These are phyloP conservation scores for Psilopogon haemacephalus DNA, from an alignment of 2,113 vertebrate genomes.

Conservation along the genomic window DNA sequence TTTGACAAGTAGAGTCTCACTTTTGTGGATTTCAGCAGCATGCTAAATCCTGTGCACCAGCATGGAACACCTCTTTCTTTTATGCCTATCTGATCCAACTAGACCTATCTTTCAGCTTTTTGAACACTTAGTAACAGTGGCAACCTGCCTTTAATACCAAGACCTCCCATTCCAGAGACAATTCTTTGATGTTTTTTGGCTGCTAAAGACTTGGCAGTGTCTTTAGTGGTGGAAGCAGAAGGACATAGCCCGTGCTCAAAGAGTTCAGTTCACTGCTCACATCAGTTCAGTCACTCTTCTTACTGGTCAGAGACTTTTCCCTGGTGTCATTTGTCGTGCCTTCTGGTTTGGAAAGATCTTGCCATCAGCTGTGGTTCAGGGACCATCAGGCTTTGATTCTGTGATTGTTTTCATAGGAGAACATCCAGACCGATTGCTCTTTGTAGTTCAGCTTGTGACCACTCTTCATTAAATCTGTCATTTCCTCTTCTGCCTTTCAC, in stretches of 20 bases:
- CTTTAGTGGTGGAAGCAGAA: not conserved
- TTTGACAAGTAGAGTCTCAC: not conserved
- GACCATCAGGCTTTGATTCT: not conserved
- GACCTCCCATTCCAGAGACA: not conserved
- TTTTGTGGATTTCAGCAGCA: not conserved
- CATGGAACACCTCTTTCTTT: not conserved
- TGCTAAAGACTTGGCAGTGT: not conserved
- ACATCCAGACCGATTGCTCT: not conserved
- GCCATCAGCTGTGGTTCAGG: not conserved
- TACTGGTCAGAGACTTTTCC: not conserved
- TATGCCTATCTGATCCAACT: not conserved
- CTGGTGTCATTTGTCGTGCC: not conserved
- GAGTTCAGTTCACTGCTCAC: not conserved
- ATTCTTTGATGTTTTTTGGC: not conserved
- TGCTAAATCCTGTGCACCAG: not conserved
- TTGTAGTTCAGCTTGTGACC: constrained; percentile 22
- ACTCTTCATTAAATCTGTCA: constrained; percentile 48
- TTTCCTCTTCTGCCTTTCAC: constrained; percentile 64
- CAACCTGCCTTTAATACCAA: not conserved
- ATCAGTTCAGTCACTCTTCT: not conserved
- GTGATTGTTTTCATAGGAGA: not conserved
- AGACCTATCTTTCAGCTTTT: not conserved
- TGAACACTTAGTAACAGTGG: not conserved
- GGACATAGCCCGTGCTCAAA: not conserved
- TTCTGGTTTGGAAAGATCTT: not conserved